Base-by-base conservation (phyloP, 2,113 vertebrate species). In the Asarcornis scutulata region DNA sequence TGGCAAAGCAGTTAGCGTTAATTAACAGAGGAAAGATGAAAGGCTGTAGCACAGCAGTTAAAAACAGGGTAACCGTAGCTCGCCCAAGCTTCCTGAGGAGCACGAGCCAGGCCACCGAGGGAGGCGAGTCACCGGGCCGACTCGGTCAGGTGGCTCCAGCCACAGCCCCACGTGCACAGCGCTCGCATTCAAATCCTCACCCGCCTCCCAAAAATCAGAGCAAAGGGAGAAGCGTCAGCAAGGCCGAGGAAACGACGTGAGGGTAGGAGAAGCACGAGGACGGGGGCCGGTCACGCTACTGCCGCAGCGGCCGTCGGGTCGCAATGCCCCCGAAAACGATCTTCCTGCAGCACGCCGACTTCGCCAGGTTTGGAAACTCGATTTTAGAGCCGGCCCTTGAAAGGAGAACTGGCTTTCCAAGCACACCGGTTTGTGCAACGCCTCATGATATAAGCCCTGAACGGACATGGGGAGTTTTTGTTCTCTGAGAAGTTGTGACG, bases 21-120 rank as follows among this genome's bases (percentile, higher is more conserved):
- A 95, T 96, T 95, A 97, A 94, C 83, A 92, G 62, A 72, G 81
- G 12, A 11, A 5, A 89, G 86, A 93, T 66, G 91, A 95, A 92
- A 95, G 86, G 86, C 77, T 89, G 22, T 32, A 81, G 72, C 2
- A 5, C 52, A 40, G 92, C 86, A 91, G 93, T 69, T 92, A 82
- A 72, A 78, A 87, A 52, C 80, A 91, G 60, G 86, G 88, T 32
- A 82, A 91, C 13, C 5, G 3, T 62, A 76, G 76, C 83, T 86
- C 5, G 0, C 17, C 58, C 90, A 53, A 53, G 0, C 18, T 52
- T 46, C 93, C 89, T 7, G 3, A 55, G 63, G 26, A 89, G 93
- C 0, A 71, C 89, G 72, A 0, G 0, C 3, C 1, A 42, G 89
- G 93, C 53, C 80, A 91, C 38, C 0, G 0, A 40, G 67, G 76